A percentile compares a stretch with the other conserved stretches of the same genome.
Evolutionary conservation across 2,888 invertebrate genomes (phyloP).

Genomic region (Uloborus plumipes): DNA sequence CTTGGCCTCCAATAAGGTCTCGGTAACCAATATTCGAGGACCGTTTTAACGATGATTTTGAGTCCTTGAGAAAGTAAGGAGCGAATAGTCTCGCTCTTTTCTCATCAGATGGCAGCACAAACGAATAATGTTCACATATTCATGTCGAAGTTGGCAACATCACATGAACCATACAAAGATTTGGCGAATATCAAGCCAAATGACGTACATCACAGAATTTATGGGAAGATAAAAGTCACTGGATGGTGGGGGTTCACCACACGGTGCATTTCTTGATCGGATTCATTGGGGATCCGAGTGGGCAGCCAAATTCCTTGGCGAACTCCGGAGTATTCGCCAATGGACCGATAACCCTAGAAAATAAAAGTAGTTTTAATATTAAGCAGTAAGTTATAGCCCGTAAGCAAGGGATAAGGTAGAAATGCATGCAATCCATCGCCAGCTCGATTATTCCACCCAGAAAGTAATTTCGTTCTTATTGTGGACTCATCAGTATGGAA

Average conservation of each 20-base stretch:
- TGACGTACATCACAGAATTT: constrained; percentile 32
- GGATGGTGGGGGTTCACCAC: constrained; percentile 76
- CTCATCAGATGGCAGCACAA: constrained; percentile 13
- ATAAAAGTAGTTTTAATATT: too few relatives aligned
- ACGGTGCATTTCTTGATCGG: constrained; percentile 77
- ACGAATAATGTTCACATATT: constrained; percentile 1
- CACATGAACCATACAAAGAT: not conserved
- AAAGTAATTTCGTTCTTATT: too few relatives aligned
- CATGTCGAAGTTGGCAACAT: not conserved
- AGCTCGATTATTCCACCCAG: too few relatives aligned
- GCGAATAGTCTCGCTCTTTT: not conserved
- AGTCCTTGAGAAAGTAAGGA: too few relatives aligned
- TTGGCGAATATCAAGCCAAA: not conserved
- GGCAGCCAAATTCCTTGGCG: constrained; percentile 77
- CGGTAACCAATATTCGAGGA: too few relatives aligned
- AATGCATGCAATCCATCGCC: too few relatives aligned
- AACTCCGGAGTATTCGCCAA: constrained; percentile 78
- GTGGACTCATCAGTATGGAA: too few relatives aligned
- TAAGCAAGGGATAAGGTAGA: too few relatives aligned
- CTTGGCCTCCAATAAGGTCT: too few relatives aligned
- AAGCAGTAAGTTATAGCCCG: too few relatives aligned
- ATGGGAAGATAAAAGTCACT: not conserved
- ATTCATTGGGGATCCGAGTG: constrained; percentile 77
- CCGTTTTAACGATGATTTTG: too few relatives aligned
- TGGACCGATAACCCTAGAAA: constrained; percentile 73